A percentile compares a stretch with the other conserved stretches of the same genome.
These are phyloP conservation scores for Peromyscus nudipes DNA, from an alignment of 2,797 vertebrate genomes.

Conservation along the genomic window DNA sequence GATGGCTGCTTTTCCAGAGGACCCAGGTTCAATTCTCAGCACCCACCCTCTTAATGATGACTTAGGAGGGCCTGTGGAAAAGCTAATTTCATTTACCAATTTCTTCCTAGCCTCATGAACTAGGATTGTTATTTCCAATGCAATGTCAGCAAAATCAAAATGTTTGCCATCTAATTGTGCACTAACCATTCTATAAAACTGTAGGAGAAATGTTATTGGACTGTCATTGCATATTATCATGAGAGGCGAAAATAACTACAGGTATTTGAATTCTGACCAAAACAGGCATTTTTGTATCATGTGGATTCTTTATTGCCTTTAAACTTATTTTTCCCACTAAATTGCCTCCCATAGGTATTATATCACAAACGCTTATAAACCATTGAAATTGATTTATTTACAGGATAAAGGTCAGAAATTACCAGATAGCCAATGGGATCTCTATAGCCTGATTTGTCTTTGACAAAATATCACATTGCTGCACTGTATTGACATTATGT, in stretches of 20 bases:
- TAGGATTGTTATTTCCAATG: background rate
- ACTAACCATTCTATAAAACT: background rate
- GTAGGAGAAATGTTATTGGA: background rate
- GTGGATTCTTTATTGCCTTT: background rate
- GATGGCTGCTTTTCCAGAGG: background rate
- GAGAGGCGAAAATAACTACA: background rate
- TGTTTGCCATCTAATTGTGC: background rate
- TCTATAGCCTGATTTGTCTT: background rate
- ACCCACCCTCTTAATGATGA: background rate
- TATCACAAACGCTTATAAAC: background rate
- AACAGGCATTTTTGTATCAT: background rate
- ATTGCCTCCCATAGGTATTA: background rate
- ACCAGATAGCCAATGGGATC: background rate
- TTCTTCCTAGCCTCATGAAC: background rate
- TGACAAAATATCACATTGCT: background rate
- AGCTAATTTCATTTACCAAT: background rate
- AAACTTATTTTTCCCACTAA: background rate
- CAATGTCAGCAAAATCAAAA: background rate
- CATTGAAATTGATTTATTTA: background rate
- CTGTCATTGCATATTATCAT: background rate
- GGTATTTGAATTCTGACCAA: background rate
- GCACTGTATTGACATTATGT: background rate
- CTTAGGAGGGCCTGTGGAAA: background rate
- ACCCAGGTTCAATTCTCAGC: background rate
- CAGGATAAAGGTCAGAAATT: background rate